Evolutionary conservation across 2,797 vertebrate genomes (phyloP), one percentile per base, ranked within the genome.

Genomic region (Fistularia tabacaria): DNA sequence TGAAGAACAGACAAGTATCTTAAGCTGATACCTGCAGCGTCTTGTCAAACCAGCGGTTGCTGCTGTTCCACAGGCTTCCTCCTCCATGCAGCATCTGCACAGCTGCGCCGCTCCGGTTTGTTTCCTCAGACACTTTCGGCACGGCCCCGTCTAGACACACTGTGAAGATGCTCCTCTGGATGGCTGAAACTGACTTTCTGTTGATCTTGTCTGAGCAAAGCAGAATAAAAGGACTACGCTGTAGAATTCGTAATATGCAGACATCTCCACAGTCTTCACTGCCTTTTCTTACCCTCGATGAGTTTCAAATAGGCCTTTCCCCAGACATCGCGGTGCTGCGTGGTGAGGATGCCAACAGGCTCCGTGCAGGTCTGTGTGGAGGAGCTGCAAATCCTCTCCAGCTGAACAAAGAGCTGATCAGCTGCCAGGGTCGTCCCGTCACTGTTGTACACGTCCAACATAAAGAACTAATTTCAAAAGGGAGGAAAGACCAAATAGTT

Each of bases 11-110:
- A 40, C 39, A 40, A 2, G 10, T 40, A 8, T 40, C 25, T 25
- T 5, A 25, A 25, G 39, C 9, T 8, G 47, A 58, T 62, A 98
- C 97, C 89, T 99, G 96, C 51, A 99, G 85, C 0, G 97, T 99
- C 86, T 99, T 99, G 86, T 99, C 96, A 0, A 99, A 99, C 97
- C 97, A 99, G 57, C 97, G 92, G 83, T 99, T 99, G 49, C 93
- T 95, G 0, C 96, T 98, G 84, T 99, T 96, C 77, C 76, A 80
- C 50, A 56, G 62, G 59, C 84, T 85, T 51, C 90, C 90, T 53
- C 90, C 90, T 54, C 90, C 90, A 0, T 92, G 90, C 51, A 92
- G 81, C 94, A 98, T 98, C 90, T 98, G 97, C n/a, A 91, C 79
- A 0, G 93, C 95, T 14, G 94, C 92, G 0, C 74, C 83, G 66